Evolutionary conservation across 2,888 invertebrate species (phyloP), one percentile per base, ranked within the genome.

Genomic region (Gibbula magus): DNA sequence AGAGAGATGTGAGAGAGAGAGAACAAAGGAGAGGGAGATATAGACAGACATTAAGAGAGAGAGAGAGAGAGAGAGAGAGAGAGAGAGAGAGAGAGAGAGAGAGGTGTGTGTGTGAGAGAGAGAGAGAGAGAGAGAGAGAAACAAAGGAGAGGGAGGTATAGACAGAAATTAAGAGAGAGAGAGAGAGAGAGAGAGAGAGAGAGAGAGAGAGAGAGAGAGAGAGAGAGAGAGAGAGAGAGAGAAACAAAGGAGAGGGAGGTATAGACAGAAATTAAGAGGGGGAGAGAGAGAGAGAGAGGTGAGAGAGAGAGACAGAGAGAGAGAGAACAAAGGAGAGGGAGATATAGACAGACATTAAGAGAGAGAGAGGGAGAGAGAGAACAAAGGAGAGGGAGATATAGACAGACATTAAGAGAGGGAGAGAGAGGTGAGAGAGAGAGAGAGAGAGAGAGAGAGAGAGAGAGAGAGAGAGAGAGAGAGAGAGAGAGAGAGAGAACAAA

Each of bases 381-480:
- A 8, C 32, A n/a, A n/a, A n/a, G n/a, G n/a, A n/a, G n/a, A n/a
- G n/a, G n/a, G n/a, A n/a, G n/a, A n/a, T n/a, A n/a, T n/a, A n/a
- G n/a, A 22, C 45, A 61, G 66, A 22, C 10, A 10, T 45, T 52
- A 35, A 45, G 29, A 45, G n/a, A n/a, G n/a, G 18, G 35, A 54
- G 56, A 76, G 32, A 29, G 56, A 54, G 13, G 32, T 52, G 52
- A 76, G 8, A 76, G 53, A 54, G 32, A 2, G 32, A 76, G 56
- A 35, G 35, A 35, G 4, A 35, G 54, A 77, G 56, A 77, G 53
- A 29, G 20, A 77, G 10, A 61, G 54, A 77, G 52, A 51, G 29
- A 75, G 22, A 75, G 29, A 75, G 32, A 53, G 52, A 54, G n/a
- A 51, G 51, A 75, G 51, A 51, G 18, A 75, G 75, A 75, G 75